Conservation (phyloP, 2,113 vertebrate species). For the Delphinus delphis region DNA sequence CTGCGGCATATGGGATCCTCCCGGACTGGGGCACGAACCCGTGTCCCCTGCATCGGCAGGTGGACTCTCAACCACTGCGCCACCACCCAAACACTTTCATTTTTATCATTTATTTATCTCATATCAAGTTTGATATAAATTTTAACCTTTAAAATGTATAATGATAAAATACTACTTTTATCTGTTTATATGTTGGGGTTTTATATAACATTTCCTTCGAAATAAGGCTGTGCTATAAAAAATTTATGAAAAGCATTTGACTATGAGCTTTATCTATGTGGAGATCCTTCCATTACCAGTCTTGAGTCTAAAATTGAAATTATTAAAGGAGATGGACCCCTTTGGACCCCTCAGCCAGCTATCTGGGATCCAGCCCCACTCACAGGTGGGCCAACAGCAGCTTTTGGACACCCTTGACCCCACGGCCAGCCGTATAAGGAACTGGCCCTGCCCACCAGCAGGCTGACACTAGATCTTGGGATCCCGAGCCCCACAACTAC, state of each 20-base stretch:
- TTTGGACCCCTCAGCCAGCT: background rate
- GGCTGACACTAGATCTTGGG: background rate
- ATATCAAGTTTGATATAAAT: background rate
- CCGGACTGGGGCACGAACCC: too few relatives aligned
- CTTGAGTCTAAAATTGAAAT: slow-evolving; percentile 9
- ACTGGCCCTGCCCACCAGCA: background rate
- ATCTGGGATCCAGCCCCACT: background rate
- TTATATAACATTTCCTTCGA: background rate
- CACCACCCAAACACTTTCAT: background rate
- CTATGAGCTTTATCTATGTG: background rate
- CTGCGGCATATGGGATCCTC: too few relatives aligned
- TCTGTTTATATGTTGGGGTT: background rate
- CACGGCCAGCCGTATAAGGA: background rate
- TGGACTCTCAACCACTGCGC: too few relatives aligned
- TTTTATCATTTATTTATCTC: background rate
- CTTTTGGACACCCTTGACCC: background rate
- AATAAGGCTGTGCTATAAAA: background rate
- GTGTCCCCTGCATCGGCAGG: too few relatives aligned
- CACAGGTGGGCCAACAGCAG: background rate
- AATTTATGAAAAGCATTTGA: background rate
- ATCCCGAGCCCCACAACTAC: background rate
- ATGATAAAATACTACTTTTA: background rate
- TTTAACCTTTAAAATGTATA: background rate
- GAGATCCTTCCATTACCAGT: background rate
- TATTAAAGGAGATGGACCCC: background rate